Percentiles rank a stretch among this genome's conserved stretches.
Evolutionary conservation across 2,113 vertebrate species (phyloP).

Genomic region (Engraulis encrasicolus): DNA sequence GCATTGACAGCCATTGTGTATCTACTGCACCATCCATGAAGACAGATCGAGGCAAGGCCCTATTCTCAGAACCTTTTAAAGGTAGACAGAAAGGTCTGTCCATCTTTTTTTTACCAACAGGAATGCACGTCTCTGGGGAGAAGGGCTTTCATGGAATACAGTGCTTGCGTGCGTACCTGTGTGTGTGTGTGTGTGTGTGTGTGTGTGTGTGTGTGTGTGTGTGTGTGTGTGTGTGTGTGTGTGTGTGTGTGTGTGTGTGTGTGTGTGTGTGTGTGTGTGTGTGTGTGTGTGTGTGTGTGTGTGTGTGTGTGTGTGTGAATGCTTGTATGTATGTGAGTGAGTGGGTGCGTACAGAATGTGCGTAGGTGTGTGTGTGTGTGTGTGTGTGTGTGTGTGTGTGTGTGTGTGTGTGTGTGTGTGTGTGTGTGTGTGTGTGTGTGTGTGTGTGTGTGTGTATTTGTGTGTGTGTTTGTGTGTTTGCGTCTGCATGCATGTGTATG

Average conservation of each 20-base stretch:
- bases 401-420: not conserved
- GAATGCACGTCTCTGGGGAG: not conserved
- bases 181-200: slow-evolving; percentile 4
- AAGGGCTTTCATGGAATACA: not conserved
- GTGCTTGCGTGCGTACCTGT: not conserved
- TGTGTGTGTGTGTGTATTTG: not conserved
- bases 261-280: too few relatives aligned
- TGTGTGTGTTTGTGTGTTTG: not conserved
- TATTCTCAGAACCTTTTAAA: not conserved
- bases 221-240: not conserved
- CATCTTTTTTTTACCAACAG: not conserved
- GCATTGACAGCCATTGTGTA: not conserved
- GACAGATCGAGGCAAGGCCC: not conserved
- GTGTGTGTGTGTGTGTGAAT: too few relatives aligned
- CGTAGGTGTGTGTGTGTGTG: not conserved
- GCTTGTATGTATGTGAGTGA: too few relatives aligned
- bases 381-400: not conserved
- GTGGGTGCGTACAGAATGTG: too few relatives aligned
- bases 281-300: too few relatives aligned
- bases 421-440: not conserved
- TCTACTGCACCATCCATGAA: not conserved
- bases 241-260: too few relatives aligned
- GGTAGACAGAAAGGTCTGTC: not conserved
- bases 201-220: not conserved
- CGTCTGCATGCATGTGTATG: not conserved